A percentile compares a stretch with the other conserved stretches of the same genome.
Conservation (phyloP, 2,888 invertebrate species). For the Andrena hattorfiana region DNA sequence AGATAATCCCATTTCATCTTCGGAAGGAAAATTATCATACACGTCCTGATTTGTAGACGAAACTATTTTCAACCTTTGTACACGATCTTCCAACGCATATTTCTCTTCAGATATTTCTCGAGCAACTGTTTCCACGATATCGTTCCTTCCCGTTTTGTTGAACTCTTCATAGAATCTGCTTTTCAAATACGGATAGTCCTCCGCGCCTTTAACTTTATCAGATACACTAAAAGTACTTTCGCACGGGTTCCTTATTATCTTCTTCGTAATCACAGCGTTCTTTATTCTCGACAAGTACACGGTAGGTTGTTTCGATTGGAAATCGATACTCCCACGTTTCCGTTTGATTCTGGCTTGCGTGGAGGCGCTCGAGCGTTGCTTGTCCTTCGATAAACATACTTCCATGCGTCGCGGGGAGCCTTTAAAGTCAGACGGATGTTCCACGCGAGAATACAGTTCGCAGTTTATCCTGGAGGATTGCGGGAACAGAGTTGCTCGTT, state of each 20-base stretch:
- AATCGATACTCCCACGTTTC: conserved; percentile 2
- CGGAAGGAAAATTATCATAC: neutral
- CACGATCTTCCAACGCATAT: neutral
- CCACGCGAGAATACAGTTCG: conserved; percentile 23
- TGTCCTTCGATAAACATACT: neutral
- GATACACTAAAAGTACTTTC: neutral
- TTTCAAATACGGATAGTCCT: neutral
- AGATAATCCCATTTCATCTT: neutral
- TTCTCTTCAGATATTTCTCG: neutral
- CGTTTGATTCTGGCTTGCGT: conserved; percentile 37
- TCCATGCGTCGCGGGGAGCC: neutral
- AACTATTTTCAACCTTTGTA: neutral
- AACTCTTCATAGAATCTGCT: neutral
- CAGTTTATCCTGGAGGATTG: conserved; percentile 26
- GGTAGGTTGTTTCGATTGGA: conserved; percentile 1
- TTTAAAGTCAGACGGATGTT: neutral
- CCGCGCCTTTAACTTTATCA: neutral
- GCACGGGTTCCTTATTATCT: conserved; percentile 10
- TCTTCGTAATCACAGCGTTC: conserved; percentile 37
- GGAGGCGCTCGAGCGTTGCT: neutral
- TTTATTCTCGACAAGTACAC: conserved; percentile 39
- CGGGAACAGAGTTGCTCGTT: neutral
- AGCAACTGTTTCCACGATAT: neutral
- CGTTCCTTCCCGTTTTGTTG: neutral
- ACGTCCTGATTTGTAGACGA: neutral